These are phyloP conservation scores for Ormyrus labotus DNA, from an alignment of 2,888 invertebrate genomes.

Conservation along the genomic window DNA sequence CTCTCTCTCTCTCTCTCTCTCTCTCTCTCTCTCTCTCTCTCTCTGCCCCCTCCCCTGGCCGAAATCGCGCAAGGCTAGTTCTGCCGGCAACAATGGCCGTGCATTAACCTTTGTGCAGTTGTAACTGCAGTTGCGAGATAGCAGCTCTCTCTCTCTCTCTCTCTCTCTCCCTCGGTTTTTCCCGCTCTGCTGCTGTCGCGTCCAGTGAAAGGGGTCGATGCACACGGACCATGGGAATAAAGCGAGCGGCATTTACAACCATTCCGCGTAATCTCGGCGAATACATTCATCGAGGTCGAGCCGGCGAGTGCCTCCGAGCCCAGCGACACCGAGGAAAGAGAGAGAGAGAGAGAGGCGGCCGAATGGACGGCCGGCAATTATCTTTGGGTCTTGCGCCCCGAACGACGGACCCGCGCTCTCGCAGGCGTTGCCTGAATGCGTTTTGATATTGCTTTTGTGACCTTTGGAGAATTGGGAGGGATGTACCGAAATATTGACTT, in stretches of 20 bases:
- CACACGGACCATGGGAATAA: slow-evolving; percentile 48
- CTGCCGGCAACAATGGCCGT: slow-evolving; percentile 73
- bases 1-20: not conserved
- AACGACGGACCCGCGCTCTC: not conserved
- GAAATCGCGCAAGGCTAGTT: slow-evolving; percentile 61
- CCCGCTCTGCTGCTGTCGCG: slow-evolving; percentile 28
- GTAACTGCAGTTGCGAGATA: slow-evolving; percentile 75
- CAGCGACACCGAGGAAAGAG: not conserved
- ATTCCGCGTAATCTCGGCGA: slow-evolving; percentile 74
- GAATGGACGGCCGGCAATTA: slow-evolving; percentile 70
- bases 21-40: not conserved
- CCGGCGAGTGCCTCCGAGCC: not conserved
- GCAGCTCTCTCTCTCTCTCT: slow-evolving; percentile 54
- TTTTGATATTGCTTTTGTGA: too few relatives aligned
- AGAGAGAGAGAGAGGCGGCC: slow-evolving; percentile 42
- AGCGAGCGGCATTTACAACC: slow-evolving; percentile 68
- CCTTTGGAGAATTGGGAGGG: too few relatives aligned
- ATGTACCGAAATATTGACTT: too few relatives aligned
- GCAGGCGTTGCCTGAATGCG: not conserved
- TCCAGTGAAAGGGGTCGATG: slow-evolving; percentile 46
- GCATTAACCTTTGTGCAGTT: slow-evolving; percentile 75
- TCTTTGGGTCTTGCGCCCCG: slow-evolving; percentile 58
- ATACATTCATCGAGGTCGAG: slow-evolving; percentile 69
- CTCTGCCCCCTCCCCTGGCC: not conserved
- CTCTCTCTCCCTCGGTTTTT: slow-evolving; percentile 45